These are phyloP conservation scores for Lamellibrachia columna DNA, from an alignment of 2,888 invertebrate genomes.

Conservation along the genomic window DNA sequence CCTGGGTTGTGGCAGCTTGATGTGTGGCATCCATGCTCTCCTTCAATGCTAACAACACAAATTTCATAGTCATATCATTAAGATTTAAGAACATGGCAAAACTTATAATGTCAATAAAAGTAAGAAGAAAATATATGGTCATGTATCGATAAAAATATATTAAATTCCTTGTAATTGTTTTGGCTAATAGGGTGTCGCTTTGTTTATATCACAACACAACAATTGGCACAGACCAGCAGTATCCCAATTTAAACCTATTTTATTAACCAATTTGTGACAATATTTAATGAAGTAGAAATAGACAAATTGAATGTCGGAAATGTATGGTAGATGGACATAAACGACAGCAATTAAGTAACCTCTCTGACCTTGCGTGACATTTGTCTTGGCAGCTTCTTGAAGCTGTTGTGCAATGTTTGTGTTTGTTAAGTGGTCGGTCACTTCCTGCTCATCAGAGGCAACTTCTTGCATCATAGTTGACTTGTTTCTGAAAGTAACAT, in stretches of 20 bases:
- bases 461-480: not conserved
- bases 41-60: not conserved
- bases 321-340: not conserved
- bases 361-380: constrained; percentile 39
- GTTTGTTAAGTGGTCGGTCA: constrained; percentile 13
- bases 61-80: not conserved
- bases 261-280: too few relatives aligned
- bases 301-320: not conserved
- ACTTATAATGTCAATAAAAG: not conserved
- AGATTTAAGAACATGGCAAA: not conserved
- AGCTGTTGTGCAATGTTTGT: constrained; percentile 40
- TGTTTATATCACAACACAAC: too few relatives aligned
- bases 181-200: too few relatives aligned
- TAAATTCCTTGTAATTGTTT: too few relatives aligned
- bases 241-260: too few relatives aligned
- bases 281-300: too few relatives aligned
- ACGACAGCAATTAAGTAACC: not conserved
- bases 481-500: not conserved
- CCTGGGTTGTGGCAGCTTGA: not conserved
- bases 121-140: too few relatives aligned
- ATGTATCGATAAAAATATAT: too few relatives aligned
- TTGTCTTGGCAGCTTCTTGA: constrained; percentile 42
- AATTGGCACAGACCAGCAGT: too few relatives aligned
- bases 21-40: not conserved
- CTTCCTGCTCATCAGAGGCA: not conserved